phyloP scores from a whole-genome alignment of 2,888 invertebrate genomes.

The Myopa testacea region DNA sequence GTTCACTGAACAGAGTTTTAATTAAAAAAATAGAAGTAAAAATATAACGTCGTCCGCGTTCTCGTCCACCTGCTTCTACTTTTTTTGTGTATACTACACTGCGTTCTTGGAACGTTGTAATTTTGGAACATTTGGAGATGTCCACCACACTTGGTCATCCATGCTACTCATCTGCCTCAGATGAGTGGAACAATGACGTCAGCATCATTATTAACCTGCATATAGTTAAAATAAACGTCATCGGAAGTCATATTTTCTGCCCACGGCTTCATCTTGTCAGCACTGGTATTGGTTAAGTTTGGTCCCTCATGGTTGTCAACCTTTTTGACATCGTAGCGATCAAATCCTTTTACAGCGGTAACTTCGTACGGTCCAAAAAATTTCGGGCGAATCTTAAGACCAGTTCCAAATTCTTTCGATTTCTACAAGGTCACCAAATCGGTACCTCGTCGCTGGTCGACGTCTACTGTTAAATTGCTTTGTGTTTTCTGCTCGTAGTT shows the following conservation, averaged over 20 bases:
- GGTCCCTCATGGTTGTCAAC: constrained; percentile 48
- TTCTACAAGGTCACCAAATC: constrained; percentile 47
- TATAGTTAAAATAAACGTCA: neutral
- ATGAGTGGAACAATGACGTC: neutral
- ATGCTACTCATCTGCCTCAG: constrained; percentile 20
- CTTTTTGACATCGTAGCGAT: constrained; percentile 58
- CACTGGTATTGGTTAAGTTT: constrained; percentile 2
- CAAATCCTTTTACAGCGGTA: constrained; percentile 47
- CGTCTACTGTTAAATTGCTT: constrained; percentile 42
- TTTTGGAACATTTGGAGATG: too few species aligned
- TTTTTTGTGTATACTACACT: too few species aligned
- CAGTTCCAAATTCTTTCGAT: constrained; percentile 59
- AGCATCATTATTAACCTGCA: neutral
- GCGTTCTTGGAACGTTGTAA: too few species aligned
- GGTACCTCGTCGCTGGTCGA: constrained; percentile 41
- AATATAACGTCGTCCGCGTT: too few species aligned
- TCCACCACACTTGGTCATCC: too few species aligned
- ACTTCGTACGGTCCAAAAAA: constrained; percentile 62
- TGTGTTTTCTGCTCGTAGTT: constrained; percentile 45
- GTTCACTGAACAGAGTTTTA: too few species aligned
- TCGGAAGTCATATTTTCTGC: neutral
- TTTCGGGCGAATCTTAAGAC: constrained; percentile 58
- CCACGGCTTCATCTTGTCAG: constrained; percentile 4
- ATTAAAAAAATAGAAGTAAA: too few species aligned
- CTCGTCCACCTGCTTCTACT: too few species aligned